These are phyloP conservation scores for Acinonyx jubatus DNA, from an alignment of 2,113 vertebrate species.

Conservation along the genomic window DNA sequence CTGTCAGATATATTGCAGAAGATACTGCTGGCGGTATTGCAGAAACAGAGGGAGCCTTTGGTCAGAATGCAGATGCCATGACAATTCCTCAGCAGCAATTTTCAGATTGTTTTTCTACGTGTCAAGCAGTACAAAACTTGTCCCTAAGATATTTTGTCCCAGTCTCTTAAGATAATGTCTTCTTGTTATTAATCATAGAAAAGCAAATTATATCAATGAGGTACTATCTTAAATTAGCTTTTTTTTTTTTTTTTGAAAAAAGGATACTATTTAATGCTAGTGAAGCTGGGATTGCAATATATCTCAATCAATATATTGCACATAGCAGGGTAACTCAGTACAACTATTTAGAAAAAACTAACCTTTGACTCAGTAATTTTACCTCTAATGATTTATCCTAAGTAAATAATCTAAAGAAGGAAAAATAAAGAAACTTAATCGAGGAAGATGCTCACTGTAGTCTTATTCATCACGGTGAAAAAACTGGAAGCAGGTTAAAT, in stretches of 20 bases:
- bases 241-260: neutral
- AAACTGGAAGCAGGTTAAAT: neutral
- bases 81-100: neutral
- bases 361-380: neutral
- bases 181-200: constrained; percentile 7
- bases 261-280: neutral
- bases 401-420: constrained; percentile 6
- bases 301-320: neutral
- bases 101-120: neutral
- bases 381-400: neutral
- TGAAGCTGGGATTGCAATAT: neutral
- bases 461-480: neutral
- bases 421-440: neutral
- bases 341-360: neutral
- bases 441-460: neutral
- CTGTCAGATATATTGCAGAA: neutral
- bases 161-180: neutral
- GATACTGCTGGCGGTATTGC: neutral
- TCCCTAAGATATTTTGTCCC: constrained; percentile 18
- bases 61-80: constrained; percentile 34
- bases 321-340: neutral
- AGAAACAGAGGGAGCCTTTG: neutral
- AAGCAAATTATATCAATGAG: constrained; percentile 4
- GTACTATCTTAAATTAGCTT: neutral
- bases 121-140: neutral